Conservation (phyloP, 2,113 vertebrate genomes). For the Pelobates fuscus region DNA sequence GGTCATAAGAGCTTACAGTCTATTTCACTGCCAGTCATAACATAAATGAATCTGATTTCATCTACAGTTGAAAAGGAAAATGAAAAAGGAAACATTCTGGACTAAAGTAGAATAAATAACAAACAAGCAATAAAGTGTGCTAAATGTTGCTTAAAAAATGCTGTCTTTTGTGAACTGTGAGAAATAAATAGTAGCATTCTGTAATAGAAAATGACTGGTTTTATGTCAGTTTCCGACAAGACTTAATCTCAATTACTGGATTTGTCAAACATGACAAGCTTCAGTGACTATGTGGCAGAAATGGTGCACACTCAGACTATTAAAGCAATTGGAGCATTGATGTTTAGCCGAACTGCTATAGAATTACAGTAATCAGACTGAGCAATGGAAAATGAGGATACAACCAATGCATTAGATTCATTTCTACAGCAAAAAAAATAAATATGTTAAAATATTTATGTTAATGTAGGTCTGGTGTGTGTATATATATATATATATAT, state of each 20-base stretch:
- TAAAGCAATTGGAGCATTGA: slow-evolving; percentile 67
- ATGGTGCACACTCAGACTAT: slow-evolving; percentile 64
- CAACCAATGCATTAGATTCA: slow-evolving; percentile 44
- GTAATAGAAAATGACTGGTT: slow-evolving; percentile 60
- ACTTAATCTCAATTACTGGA: slow-evolving; percentile 66
- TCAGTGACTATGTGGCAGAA: slow-evolving; percentile 62
- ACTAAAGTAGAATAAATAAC: too few species aligned
- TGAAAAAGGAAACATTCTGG: too few species aligned
- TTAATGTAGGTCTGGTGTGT: too few species aligned
- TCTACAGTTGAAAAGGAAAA: not conserved
- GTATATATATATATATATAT: too few species aligned
- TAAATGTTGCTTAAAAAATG: too few species aligned
- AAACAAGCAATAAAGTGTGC: too few species aligned
- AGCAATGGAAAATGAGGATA: slow-evolving; percentile 35
- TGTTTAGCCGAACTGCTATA: slow-evolving; percentile 61
- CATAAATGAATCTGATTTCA: not conserved
- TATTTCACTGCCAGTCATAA: not conserved
- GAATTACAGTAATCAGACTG: slow-evolving; percentile 58
- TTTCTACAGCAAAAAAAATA: slow-evolving; percentile 34
- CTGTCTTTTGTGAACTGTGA: too few species aligned
- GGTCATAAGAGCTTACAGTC: not conserved
- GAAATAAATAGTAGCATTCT: slow-evolving; percentile 23
- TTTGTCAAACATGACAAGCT: slow-evolving; percentile 66
- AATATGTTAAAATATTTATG: not conserved
- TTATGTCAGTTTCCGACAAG: slow-evolving; percentile 58